phyloP scores from a whole-genome alignment of 2,888 invertebrate species.

The Drosophila cyrtoloma region DNA sequence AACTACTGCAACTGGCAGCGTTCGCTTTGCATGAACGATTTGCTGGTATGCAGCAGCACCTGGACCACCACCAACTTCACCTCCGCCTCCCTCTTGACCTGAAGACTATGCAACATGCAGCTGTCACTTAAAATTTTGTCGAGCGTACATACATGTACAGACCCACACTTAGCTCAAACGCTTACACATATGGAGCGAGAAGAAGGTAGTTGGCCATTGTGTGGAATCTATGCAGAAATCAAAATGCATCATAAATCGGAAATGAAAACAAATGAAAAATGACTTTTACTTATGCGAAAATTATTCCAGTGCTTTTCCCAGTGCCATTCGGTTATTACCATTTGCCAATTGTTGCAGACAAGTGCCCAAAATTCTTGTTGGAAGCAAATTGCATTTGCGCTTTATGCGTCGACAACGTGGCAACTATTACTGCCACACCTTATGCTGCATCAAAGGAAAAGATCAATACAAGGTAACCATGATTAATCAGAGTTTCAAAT shows the following conservation, averaged over 20 bases:
- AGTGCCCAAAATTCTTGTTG: constrained; percentile 45
- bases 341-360: constrained; percentile 3
- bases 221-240: constrained; percentile 67
- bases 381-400: constrained; percentile 66
- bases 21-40: constrained; percentile 41
- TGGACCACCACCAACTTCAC: background rate
- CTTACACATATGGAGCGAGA: background rate
- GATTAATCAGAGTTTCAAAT: background rate
- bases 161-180: constrained; percentile 1
- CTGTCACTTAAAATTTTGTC: constrained; percentile 75
- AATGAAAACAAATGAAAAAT: constrained; percentile 81
- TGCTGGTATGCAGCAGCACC: constrained; percentile 52
- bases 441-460: background rate
- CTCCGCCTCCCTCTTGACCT: constrained; percentile 9
- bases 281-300: constrained; percentile 74
- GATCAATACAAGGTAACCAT: background rate
- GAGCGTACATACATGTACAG: constrained; percentile 37
- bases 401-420: constrained; percentile 41
- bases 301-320: constrained; percentile 40
- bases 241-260: constrained; percentile 75
- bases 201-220: constrained; percentile 6
- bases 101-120: constrained; percentile 44
- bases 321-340: constrained; percentile 8
- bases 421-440: constrained; percentile 37
- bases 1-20: constrained; percentile 25